Evolutionary conservation across 2,888 invertebrate species (phyloP).

Genomic region (Macrosiphum euphorbiae): DNA sequence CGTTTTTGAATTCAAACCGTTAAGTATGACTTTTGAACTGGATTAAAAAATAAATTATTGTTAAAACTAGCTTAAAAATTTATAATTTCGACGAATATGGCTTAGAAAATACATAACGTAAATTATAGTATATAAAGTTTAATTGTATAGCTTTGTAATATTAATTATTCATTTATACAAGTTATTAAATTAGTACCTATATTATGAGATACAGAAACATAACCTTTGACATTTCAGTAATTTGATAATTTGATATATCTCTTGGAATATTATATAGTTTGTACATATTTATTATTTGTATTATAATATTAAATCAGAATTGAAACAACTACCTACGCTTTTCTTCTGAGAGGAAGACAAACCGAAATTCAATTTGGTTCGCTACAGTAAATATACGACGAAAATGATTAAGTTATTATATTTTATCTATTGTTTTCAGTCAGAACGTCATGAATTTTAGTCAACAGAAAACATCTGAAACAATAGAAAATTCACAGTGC

Average conservation of each 20-base stretch:
- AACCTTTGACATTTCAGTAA: neutral
- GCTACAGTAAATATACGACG: neutral
- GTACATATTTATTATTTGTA: neutral
- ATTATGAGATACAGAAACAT: neutral
- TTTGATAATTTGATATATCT: neutral
- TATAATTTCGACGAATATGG: neutral
- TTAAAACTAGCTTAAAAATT: neutral
- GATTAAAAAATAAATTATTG: neutral
- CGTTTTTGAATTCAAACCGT: neutral
- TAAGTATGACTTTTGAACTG: neutral
- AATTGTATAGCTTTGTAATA: neutral
- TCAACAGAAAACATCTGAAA: neutral
- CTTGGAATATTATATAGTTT: neutral
- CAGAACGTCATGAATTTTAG: neutral
- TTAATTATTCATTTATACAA: neutral
- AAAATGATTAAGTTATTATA: neutral
- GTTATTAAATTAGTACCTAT: neutral
- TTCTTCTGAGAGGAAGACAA: neutral
- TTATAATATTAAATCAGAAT: neutral
- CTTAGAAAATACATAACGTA: neutral
- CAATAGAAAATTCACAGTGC: neutral
- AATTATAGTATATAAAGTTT: neutral
- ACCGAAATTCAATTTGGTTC: neutral
- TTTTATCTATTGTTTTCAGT: neutral
- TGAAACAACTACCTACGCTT: neutral